These are phyloP conservation scores for Conus canariensis DNA, from an alignment of 2,888 invertebrate genomes.

Conservation along the genomic window DNA sequence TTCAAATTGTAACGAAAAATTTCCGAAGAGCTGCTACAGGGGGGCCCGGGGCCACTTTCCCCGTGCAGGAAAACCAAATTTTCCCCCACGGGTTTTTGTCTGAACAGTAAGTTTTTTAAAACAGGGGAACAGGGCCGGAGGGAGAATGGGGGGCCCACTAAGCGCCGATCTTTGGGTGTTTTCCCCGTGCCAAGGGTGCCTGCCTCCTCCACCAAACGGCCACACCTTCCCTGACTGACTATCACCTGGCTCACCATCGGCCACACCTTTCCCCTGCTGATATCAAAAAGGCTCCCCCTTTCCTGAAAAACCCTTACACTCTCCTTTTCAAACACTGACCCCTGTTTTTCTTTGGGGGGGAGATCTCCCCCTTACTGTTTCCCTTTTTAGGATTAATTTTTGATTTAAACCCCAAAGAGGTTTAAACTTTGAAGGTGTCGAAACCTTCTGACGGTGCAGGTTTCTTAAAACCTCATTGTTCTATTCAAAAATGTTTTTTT, in stretches of 20 bases:
- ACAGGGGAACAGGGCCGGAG: neutral
- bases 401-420: neutral
- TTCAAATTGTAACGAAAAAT: neutral
- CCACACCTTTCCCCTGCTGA: neutral
- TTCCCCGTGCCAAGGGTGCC: neutral
- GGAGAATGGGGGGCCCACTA: neutral
- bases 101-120: neutral
- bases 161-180: neutral
- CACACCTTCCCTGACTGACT: neutral
- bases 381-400: neutral
- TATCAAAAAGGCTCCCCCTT: neutral
- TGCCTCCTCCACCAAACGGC: neutral
- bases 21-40: neutral
- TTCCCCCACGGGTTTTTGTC: neutral
- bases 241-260: neutral
- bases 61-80: neutral
- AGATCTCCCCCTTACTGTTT: neutral
- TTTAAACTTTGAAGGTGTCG: neutral
- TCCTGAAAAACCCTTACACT: neutral
- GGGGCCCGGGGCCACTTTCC: neutral
- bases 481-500: neutral
- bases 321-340: neutral
- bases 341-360: neutral
- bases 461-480: neutral
- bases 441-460: neutral